A percentile compares a stretch with the other conserved stretches of the same genome.
These are phyloP conservation scores for Anorthoa munda DNA, from an alignment of 2,888 invertebrate genomes.

Conservation along the genomic window DNA sequence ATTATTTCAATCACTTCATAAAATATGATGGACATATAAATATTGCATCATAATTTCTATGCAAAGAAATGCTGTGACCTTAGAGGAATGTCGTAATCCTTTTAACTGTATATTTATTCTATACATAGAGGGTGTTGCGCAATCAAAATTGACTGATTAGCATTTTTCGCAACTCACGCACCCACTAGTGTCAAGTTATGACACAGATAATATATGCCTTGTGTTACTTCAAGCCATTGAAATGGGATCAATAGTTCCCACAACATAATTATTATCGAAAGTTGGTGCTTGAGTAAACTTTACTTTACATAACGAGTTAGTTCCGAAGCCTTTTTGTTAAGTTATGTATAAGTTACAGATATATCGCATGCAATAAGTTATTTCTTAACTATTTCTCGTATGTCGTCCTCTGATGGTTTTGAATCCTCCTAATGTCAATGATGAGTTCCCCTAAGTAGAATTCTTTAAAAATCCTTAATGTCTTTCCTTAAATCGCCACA, in stretches of 20 bases:
- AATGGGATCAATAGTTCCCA: conserved; percentile 57
- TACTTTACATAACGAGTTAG: conserved; percentile 52
- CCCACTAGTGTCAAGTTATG: conserved; percentile 61
- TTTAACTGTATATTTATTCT: conserved; percentile 58
- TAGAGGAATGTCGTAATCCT: conserved; percentile 62
- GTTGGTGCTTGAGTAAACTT: conserved; percentile 36
- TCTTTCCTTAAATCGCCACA: background rate
- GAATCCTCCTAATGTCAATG: background rate
- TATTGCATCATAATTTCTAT: conserved; percentile 50
- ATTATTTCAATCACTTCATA: conserved; percentile 28
- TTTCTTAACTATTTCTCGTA: background rate
- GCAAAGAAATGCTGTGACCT: conserved; percentile 64
- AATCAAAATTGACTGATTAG: conserved; percentile 63
- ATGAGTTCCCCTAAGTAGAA: background rate
- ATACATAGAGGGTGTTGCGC: conserved; percentile 51
- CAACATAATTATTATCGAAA: conserved; percentile 52
- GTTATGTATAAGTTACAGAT: conserved; percentile 34
- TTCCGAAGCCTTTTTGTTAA: conserved; percentile 31
- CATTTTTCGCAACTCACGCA: conserved; percentile 68
- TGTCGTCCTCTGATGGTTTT: background rate
- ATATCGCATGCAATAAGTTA: background rate
- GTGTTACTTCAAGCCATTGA: conserved; percentile 39
- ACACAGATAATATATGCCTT: conserved; percentile 56
- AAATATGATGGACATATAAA: conserved; percentile 26
- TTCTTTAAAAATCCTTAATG: background rate